Base-by-base conservation (phyloP, 2,888 invertebrate genomes). In the Fragum whitleyi region DNA sequence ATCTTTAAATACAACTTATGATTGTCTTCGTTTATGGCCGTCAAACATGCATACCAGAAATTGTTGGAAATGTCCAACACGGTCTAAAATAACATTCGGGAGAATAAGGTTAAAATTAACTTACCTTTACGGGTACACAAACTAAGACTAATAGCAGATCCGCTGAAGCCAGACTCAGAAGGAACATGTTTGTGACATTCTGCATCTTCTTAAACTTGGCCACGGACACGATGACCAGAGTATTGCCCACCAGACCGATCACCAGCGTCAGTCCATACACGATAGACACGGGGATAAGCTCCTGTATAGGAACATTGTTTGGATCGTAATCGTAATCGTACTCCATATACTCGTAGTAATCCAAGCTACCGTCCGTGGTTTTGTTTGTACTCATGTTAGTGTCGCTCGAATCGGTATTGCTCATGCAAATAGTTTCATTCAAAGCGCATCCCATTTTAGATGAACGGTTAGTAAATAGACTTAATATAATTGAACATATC, bases 41-140 rank as follows among this genome's bases (percentile, higher is more conserved):
- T n/a, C n/a, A n/a, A n/a, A n/a, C n/a, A n/a, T n/a, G n/a, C n/a
- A n/a, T n/a, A n/a, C n/a, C n/a, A n/a, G n/a, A n/a, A n/a, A n/a
- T n/a, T n/a, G n/a, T n/a, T n/a, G n/a, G n/a, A n/a, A n/a, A n/a
- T n/a, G n/a, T n/a, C n/a, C n/a, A n/a, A n/a, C n/a, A n/a, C n/a
- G n/a, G n/a, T n/a, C n/a, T n/a, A n/a, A n/a, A n/a, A n/a, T n/a
- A n/a, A n/a, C n/a, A n/a, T n/a, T n/a, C n/a, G n/a, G n/a, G n/a
- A n/a, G n/a, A n/a, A n/a, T n/a, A n/a, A n/a, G n/a, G n/a, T n/a
- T 36, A 36, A 6, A 36, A 3, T 36, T 36, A n/a, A 23, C 94
- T 94, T 93, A 96, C 96, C 95, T 96, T 96, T 19, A 96, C 96
- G 11, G 96, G 96, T 79, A 96, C 96, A 93, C 96, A 96, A 90